These are phyloP conservation scores for Aporophyla lueneburgensis DNA, from an alignment of 2,888 invertebrate species.

Conservation along the genomic window DNA sequence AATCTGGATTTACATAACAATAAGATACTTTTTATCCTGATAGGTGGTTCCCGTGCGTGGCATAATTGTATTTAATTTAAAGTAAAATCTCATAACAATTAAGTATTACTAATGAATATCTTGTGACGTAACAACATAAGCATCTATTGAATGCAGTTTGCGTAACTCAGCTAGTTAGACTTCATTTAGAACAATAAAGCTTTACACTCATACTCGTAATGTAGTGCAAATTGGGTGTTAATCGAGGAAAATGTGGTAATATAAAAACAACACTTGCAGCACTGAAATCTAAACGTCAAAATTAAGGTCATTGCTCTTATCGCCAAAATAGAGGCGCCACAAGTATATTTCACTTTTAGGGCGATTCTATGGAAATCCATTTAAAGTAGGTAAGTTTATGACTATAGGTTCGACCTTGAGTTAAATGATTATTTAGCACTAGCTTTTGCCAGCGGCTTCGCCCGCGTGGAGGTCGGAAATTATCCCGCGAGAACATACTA, in stretches of 20 bases:
- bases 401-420: no score
- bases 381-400: background rate
- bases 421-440: no score
- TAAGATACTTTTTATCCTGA: no score
- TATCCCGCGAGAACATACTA: no score
- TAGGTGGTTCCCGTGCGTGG: no score
- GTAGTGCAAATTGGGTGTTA: conserved; percentile 18
- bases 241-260: conserved; percentile 39
- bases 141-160: conserved; percentile 18
- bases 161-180: conserved; percentile 20
- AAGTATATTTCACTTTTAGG: background rate
- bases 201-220: background rate
- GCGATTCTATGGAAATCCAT: background rate
- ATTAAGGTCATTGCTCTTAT: conserved; percentile 35
- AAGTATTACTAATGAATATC: background rate
- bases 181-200: conserved; percentile 29
- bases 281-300: conserved; percentile 30
- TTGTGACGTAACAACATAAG: background rate
- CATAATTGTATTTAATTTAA: no score
- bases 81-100: background rate
- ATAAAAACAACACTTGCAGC: conserved; percentile 46
- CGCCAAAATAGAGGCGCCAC: conserved; percentile 4
- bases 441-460: no score
- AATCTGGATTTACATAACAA: no score
- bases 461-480: no score